Percentiles rank a stretch among this genome's conserved stretches.
phyloP scores from a whole-genome alignment of 2,888 invertebrate species.

The Athalia circularis region DNA sequence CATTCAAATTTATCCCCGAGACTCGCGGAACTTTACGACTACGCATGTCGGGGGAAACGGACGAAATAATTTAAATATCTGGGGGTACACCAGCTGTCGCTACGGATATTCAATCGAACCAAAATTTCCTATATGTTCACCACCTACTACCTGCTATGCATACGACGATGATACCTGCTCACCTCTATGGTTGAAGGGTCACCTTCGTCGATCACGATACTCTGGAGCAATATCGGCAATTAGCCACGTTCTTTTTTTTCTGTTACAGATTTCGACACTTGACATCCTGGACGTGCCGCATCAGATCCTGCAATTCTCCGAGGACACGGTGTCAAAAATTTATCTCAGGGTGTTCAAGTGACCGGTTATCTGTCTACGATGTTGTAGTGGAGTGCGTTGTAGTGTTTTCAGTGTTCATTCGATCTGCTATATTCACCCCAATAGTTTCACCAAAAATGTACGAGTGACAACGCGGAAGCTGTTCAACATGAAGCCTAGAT shows the following conservation, averaged over 20 bases:
- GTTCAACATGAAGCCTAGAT: constrained; percentile 71
- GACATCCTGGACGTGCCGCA: neutral
- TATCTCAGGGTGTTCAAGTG: constrained; percentile 35
- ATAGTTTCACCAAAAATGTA: constrained; percentile 59
- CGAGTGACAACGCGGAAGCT: constrained; percentile 64
- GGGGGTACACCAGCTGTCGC: constrained; percentile 35
- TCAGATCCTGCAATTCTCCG: neutral
- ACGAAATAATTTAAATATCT: constrained; percentile 43
- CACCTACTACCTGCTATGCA: neutral
- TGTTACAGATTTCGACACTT: constrained; percentile 18
- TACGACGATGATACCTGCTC: too few species aligned
- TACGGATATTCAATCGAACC: constrained; percentile 36
- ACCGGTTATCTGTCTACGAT: neutral
- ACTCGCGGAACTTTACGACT: constrained; percentile 1
- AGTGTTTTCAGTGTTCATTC: constrained; percentile 29
- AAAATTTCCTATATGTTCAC: constrained; percentile 34
- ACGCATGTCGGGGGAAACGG: constrained; percentile 20
- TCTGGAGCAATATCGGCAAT: neutral
- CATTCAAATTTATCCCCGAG: constrained; percentile 34
- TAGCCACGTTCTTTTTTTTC: constrained; percentile 7
- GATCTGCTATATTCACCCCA: neutral
- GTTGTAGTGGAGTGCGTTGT: constrained; percentile 26
- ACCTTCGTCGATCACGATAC: neutral
- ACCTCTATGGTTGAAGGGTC: constrained; percentile 16
- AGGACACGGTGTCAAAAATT: constrained; percentile 1